phyloP scores from a whole-genome alignment of 2,888 invertebrate species.

The Heliconius aoede region DNA sequence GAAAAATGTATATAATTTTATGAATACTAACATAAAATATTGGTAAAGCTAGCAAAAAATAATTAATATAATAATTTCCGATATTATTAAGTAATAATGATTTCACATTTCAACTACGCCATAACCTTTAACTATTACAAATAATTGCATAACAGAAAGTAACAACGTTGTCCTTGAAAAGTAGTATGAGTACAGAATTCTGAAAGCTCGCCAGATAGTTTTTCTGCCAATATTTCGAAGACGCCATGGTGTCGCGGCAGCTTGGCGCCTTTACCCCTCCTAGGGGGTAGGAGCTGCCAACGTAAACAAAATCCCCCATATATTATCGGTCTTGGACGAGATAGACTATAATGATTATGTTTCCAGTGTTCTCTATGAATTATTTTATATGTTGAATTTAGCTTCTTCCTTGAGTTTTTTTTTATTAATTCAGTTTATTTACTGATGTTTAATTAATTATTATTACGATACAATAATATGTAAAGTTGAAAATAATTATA shows the following conservation, averaged over 20 bases:
- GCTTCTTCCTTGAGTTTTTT: not conserved
- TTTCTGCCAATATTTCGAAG: slow-evolving; percentile 52
- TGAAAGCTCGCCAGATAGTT: slow-evolving; percentile 44
- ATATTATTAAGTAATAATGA: not conserved
- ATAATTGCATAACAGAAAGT: slow-evolving; percentile 18
- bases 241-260: slow-evolving; percentile 64
- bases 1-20: too few species aligned
- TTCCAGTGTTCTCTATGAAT: not conserved
- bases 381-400: not conserved
- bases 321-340: slow-evolving; percentile 38
- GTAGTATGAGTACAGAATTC: slow-evolving; percentile 44
- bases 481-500: not conserved
- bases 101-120: not conserved
- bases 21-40: not conserved
- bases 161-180: slow-evolving; percentile 44
- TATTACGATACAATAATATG: too few species aligned
- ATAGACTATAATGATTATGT: slow-evolving; percentile 20
- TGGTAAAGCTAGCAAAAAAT: not conserved
- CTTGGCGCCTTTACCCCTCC: slow-evolving; percentile 56
- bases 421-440: too few species aligned
- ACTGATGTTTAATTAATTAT: too few species aligned
- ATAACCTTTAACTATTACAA: not conserved
- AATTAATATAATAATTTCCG: not conserved
- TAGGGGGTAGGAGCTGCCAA: slow-evolving; percentile 22
- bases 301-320: slow-evolving; percentile 41